A percentile compares a stretch with the other conserved stretches of the same genome.
Evolutionary conservation across 2,888 invertebrate species (phyloP).

Genomic region (Timandra comae): DNA sequence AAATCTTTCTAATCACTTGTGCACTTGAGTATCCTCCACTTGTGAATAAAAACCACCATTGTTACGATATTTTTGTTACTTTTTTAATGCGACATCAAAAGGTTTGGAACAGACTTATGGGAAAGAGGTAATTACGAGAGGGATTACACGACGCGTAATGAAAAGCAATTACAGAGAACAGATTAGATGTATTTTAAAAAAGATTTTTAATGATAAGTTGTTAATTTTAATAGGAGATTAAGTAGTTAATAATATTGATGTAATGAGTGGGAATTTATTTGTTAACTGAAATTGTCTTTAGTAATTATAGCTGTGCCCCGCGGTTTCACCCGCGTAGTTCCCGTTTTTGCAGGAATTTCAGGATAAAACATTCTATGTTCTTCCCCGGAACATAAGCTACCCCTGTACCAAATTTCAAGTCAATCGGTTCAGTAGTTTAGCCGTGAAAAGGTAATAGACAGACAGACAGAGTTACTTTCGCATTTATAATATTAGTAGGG

Average conservation of each 20-base stretch:
- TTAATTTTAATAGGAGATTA: slow-evolving; percentile 15
- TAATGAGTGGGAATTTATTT: no score
- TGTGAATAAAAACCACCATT: slow-evolving; percentile 53
- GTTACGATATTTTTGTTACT: slow-evolving; percentile 43
- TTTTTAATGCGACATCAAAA: slow-evolving; percentile 41
- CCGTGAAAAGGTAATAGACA: no score
- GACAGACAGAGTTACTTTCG: no score
- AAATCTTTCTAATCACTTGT: slow-evolving; percentile 49
- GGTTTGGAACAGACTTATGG: slow-evolving; percentile 28
- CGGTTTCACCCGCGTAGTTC: no score
- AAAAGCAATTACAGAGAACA: slow-evolving; percentile 42
- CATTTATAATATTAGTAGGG: no score
- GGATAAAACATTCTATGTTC: no score
- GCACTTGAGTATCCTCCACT: slow-evolving; percentile 70
- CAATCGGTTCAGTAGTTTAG: no score
- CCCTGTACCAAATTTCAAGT: no score
- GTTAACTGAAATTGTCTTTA: slow-evolving; percentile 2
- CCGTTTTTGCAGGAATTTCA: no score
- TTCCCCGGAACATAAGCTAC: no score
- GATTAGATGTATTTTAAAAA: slow-evolving; percentile 34
- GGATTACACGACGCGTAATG: slow-evolving; percentile 37
- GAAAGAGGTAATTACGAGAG: slow-evolving; percentile 41
- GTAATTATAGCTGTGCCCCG: no score
- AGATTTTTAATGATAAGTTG: slow-evolving; percentile 32
- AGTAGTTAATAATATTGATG: slow-evolving; percentile 4